Evolutionary conservation across 1,140 invertebrate genomes (phyloP).

Genomic region (Lanistes nyassanus): DNA sequence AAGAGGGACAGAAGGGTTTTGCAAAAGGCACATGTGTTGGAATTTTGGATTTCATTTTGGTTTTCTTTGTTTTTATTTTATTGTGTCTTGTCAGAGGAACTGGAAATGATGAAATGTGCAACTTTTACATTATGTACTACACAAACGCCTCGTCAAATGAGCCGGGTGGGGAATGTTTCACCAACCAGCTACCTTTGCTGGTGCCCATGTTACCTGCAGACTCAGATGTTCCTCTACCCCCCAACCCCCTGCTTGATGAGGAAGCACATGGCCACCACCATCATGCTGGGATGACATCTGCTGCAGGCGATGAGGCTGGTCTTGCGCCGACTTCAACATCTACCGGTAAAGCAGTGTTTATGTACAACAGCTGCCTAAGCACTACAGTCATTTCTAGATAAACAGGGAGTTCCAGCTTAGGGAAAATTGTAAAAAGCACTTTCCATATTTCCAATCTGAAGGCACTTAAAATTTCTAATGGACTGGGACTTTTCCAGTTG

Average conservation of each 20-base stretch:
- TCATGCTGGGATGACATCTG: constrained; percentile 12
- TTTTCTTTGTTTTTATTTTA: neutral
- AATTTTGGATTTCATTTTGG: neutral
- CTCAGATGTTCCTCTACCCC: constrained; percentile 63
- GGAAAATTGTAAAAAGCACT: no score
- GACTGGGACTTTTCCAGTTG: no score
- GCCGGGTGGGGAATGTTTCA: constrained; percentile 41
- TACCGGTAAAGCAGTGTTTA: neutral
- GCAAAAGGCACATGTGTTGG: neutral
- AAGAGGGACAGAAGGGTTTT: no score
- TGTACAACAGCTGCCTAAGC: no score
- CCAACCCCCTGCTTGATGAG: constrained; percentile 68
- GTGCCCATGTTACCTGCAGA: constrained; percentile 56
- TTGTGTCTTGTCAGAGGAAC: constrained; percentile 74
- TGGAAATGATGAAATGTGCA: constrained; percentile 99
- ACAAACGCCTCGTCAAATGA: constrained; percentile 73
- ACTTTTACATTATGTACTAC: constrained; percentile 99
- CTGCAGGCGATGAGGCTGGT: neutral
- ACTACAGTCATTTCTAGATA: no score
- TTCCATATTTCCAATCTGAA: no score
- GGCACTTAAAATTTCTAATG: no score
- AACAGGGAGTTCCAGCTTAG: no score
- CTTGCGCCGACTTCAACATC: neutral
- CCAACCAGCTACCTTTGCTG: constrained; percentile 40
- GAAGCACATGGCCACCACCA: constrained; percentile 58